Evolutionary conservation across 2,113 vertebrate genomes (phyloP), one percentile per base, ranked within the genome.

Genomic region (Leptocoma aspasia): DNA sequence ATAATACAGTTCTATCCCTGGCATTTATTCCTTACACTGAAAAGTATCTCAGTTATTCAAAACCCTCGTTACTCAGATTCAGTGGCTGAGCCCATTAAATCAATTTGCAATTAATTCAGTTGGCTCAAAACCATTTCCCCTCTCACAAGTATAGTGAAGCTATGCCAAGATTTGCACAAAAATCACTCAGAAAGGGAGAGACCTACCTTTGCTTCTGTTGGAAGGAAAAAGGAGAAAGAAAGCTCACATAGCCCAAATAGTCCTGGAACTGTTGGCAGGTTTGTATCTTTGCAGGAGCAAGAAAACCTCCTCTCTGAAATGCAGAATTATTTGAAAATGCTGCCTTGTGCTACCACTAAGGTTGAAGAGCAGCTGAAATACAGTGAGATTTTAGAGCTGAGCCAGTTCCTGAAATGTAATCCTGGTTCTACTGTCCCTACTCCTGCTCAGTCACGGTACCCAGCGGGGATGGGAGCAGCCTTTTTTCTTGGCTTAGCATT

Each of bases 41-140:
- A 90, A 95, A 92, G 80, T 31, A 95, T 93, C 88, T 84, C 82
- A 93, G 90, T 75, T 97, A 96, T 93, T 95, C 88, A 89, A 93
- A 94, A 94, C 56, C 82, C 65, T 76, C 42, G 37, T 86, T 71
- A 28, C 80, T 81, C 68, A 60, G 22, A 94, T 88, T 83, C 65
- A 23, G 65, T 53, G 78, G 54, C 13, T 64, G 49, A 37, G 60
- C 23, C 20, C 52, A 83, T 92, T 95, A 86, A 83, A 92, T 93
- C 31, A 89, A 77, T 86, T 86, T 56, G 13, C 86, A 95, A 47
- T 83, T 93, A 89, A 93, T 86, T 86, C 66, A 77, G 35, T 19
- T 70, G 39, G 19, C 31, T 68, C 68, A 33, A 81, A 83, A 39
- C 11, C 20, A n/a, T 63, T 93, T 86, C 7, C 16, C 16, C 30